These are phyloP conservation scores for Pseudachorutes palmiensis DNA, from an alignment of 1,140 invertebrate species.

Conservation along the genomic window DNA sequence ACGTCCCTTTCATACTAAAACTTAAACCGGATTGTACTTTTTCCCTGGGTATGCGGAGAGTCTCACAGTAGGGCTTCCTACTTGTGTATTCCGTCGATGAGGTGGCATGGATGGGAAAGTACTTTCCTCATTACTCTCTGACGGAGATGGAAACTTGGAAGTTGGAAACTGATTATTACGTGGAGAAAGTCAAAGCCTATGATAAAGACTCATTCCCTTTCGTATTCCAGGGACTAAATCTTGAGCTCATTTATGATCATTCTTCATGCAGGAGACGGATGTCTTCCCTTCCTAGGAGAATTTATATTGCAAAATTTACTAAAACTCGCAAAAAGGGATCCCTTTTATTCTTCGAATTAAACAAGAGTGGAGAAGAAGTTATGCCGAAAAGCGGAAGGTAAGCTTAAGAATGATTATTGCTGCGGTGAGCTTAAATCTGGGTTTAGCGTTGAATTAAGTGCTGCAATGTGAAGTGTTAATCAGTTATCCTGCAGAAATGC, in stretches of 20 bases:
- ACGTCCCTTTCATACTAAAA: not conserved
- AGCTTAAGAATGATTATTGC: no score
- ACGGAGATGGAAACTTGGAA: not conserved
- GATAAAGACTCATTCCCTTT: not conserved
- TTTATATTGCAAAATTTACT: not conserved
- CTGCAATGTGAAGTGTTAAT: no score
- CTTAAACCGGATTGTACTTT: no score
- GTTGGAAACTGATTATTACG: not conserved
- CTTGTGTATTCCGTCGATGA: not conserved
- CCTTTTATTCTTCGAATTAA: no score
- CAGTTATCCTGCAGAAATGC: no score
- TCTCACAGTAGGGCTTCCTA: not conserved
- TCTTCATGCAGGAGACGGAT: not conserved
- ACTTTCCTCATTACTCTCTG: slow-evolving; percentile 8
- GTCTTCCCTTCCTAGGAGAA: not conserved
- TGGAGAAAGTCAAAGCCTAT: not conserved
- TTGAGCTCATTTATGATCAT: slow-evolving; percentile 2
- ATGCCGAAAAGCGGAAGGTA: no score
- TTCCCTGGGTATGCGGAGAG: not conserved
- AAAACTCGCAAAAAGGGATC: no score
- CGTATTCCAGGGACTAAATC: not conserved
- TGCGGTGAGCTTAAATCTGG: no score
- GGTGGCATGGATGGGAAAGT: not conserved
- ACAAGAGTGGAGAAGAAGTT: no score
- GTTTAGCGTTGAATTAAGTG: no score